These are phyloP conservation scores for Agonum fuliginosum DNA, from an alignment of 2,888 invertebrate species.

Conservation along the genomic window DNA sequence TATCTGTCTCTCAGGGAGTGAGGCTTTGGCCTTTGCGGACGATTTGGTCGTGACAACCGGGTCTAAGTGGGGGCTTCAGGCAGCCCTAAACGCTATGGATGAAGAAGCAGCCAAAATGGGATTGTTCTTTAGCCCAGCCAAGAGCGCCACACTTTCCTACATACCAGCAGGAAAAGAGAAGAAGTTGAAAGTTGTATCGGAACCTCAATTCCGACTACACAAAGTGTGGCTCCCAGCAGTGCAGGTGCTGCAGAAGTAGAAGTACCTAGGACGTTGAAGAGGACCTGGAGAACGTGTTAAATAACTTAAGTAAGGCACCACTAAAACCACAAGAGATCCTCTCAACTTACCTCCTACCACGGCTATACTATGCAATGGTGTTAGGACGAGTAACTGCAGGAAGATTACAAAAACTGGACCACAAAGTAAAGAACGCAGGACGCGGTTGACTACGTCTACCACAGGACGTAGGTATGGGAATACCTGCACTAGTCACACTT, in stretches of 20 bases:
- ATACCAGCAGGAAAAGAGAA: not conserved
- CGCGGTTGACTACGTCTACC: too few species aligned
- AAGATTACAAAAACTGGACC: too few species aligned
- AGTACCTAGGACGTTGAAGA: not conserved
- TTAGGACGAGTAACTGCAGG: conserved; percentile 67
- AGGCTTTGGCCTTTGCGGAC: too few species aligned
- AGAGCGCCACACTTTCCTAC: too few species aligned
- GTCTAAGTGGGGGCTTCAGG: conserved; percentile 65
- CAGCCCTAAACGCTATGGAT: conserved; percentile 56
- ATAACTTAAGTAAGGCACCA: conserved; percentile 64
- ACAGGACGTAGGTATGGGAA: conserved; percentile 62
- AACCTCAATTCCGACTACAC: too few species aligned
- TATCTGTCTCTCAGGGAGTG: not conserved
- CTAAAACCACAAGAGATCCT: conserved; percentile 65
- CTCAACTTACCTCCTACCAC: conserved; percentile 61
- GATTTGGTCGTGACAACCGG: too few species aligned
- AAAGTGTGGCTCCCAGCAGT: too few species aligned
- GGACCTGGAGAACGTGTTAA: not conserved
- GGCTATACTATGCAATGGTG: too few species aligned
- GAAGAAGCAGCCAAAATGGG: not conserved
- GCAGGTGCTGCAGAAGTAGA: not conserved
- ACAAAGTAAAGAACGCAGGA: conserved; percentile 63
- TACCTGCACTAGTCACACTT: conserved; percentile 65
- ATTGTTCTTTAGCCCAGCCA: not conserved
- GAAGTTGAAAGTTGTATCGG: not conserved